These are phyloP conservation scores for Macrotus californicus DNA, from an alignment of 2,113 vertebrate genomes.

Conservation along the genomic window DNA sequence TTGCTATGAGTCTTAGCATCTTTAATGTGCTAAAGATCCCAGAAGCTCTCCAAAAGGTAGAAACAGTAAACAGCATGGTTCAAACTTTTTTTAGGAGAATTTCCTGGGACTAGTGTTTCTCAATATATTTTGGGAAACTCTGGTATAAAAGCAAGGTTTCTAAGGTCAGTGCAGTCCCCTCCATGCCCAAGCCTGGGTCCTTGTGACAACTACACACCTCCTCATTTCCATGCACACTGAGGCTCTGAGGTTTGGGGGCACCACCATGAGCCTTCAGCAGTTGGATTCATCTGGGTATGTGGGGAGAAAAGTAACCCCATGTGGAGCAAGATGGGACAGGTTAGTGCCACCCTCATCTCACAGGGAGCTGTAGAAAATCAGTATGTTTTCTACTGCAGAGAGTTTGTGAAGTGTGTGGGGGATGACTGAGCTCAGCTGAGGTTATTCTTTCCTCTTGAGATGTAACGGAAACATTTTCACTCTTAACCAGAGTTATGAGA, in stretches of 20 bases:
- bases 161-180: neutral
- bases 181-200: neutral
- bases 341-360: neutral
- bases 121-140: neutral
- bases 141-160: neutral
- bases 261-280: neutral
- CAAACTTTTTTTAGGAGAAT: neutral
- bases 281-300: neutral
- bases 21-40: neutral
- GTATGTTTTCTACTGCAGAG: neutral
- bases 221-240: neutral
- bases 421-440: neutral
- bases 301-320: neutral
- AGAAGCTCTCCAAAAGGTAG: neutral
- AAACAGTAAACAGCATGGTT: neutral
- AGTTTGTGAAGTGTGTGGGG: accelerated
- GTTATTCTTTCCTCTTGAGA: neutral
- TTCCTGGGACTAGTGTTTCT: neutral
- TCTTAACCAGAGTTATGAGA: conserved; percentile 9
- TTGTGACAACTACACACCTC: neutral
- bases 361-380: neutral
- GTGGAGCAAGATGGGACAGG: neutral
- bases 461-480: neutral
- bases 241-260: neutral
- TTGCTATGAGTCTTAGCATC: neutral